phyloP scores from a whole-genome alignment of 2,888 invertebrate genomes.

The Muscina levida region DNA sequence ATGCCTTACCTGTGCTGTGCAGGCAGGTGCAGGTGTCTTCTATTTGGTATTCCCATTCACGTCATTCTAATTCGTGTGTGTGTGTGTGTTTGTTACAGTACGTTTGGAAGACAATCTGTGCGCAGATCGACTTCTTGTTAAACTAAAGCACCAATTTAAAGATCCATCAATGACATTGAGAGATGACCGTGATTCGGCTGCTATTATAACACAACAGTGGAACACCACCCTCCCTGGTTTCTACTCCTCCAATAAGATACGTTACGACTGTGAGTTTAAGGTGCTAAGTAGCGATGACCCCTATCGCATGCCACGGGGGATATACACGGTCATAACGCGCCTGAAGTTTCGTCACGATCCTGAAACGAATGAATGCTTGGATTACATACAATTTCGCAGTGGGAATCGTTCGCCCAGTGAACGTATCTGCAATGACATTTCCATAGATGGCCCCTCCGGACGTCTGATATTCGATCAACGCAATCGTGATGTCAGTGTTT shows the following conservation, averaged over 20 bases:
- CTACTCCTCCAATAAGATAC: slow-evolving; percentile 72
- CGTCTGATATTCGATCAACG: slow-evolving; percentile 76
- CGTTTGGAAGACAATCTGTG: slow-evolving; percentile 76
- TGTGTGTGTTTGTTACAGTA: slow-evolving; percentile 66
- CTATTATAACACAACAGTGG: slow-evolving; percentile 76
- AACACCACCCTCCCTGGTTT: slow-evolving; percentile 74
- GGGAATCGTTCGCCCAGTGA: slow-evolving; percentile 76
- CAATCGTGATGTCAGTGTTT: slow-evolving; percentile 73
- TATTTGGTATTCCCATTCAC: neutral
- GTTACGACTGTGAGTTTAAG: slow-evolving; percentile 76
- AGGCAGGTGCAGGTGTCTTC: neutral
- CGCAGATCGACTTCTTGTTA: slow-evolving; percentile 74
- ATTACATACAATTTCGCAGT: slow-evolving; percentile 76
- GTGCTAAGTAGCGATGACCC: slow-evolving; percentile 73
- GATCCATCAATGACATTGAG: slow-evolving; percentile 73
- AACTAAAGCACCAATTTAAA: slow-evolving; percentile 73
- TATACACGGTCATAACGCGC: slow-evolving; percentile 76
- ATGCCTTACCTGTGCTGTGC: no score
- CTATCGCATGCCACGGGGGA: slow-evolving; percentile 70
- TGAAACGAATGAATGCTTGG: slow-evolving; percentile 72
- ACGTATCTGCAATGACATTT: slow-evolving; percentile 75
- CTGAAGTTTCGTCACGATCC: slow-evolving; percentile 76
- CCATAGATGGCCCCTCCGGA: slow-evolving; percentile 74
- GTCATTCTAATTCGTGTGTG: neutral
- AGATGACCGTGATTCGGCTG: slow-evolving; percentile 76